Conservation (phyloP, 2,888 invertebrate genomes). For the Limnephilus lunatus region DNA sequence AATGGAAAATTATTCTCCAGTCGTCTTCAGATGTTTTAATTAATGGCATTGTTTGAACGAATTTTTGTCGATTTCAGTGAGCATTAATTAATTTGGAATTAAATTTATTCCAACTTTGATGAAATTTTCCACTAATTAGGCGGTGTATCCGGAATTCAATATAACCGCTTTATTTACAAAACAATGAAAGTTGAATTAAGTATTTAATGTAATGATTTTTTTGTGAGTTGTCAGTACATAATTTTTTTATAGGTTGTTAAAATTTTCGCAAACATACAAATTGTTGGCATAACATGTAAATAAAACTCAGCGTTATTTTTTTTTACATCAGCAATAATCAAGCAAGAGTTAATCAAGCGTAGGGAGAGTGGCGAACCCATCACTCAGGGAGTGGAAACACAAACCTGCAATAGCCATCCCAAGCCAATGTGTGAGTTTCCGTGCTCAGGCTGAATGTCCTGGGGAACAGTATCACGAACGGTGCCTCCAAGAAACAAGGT, state of each 20-base stretch:
- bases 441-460: too few species aligned
- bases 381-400: too few species aligned
- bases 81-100: neutral
- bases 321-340: neutral
- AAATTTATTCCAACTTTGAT: neutral
- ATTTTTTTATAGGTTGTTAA: neutral
- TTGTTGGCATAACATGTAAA: neutral
- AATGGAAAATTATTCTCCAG: conserved; percentile 17
- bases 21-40: conserved; percentile 5
- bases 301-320: neutral
- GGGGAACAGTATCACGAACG: too few species aligned
- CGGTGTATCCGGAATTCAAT: neutral
- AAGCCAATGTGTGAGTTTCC: too few species aligned
- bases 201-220: too few species aligned
- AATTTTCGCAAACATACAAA: neutral
- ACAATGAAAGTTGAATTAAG: neutral
- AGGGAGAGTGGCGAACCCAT: too few species aligned
- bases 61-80: conserved; percentile 22
- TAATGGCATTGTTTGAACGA: conserved; percentile 26
- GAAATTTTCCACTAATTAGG: neutral
- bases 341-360: neutral
- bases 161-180: neutral
- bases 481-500: too few species aligned
- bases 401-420: too few species aligned
- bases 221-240: neutral